Conservation (phyloP, 2,888 invertebrate species). For the Muschampia staudingeri region DNA sequence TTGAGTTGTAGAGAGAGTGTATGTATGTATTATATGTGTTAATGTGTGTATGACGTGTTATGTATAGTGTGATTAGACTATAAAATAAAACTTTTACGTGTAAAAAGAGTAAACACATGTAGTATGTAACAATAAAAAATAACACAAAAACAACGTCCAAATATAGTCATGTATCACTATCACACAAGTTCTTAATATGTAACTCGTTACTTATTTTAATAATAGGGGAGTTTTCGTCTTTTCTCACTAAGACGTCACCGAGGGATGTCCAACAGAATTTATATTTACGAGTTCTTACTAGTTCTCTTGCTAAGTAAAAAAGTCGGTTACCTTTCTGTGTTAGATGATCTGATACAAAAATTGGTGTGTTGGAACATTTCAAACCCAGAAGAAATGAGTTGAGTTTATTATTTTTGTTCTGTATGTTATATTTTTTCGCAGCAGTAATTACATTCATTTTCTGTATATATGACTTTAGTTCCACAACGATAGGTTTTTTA, state of each 20-base stretch:
- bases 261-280: neutral
- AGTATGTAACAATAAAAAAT: no score
- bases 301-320: neutral
- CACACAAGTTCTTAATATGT: neutral
- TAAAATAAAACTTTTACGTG: neutral
- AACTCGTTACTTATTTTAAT: neutral
- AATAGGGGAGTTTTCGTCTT: neutral
- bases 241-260: neutral
- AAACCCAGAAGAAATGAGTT: neutral
- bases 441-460: neutral
- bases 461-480: neutral
- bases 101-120: neutral
- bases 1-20: conserved; percentile 8
- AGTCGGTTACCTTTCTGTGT: neutral
- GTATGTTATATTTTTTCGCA: neutral
- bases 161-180: neutral
- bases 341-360: neutral
- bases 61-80: neutral
- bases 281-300: neutral
- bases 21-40: neutral
- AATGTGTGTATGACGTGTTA: neutral
- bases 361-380: neutral
- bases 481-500: neutral
- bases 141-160: neutral
- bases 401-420: neutral